Conservation (phyloP, 2,797 vertebrate species). For the Bovichtus variegatus region DNA sequence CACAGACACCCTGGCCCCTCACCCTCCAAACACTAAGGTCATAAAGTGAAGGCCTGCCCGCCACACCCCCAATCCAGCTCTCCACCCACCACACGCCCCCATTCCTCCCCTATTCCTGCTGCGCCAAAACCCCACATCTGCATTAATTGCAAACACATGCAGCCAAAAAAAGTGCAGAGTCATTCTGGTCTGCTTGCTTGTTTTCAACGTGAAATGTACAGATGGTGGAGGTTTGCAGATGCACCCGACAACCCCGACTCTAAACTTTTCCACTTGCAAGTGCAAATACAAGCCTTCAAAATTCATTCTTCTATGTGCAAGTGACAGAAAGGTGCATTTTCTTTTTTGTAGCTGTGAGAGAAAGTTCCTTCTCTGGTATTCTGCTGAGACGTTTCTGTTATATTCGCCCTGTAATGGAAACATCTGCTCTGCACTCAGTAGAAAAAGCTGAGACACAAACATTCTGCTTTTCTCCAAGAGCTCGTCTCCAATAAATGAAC, state of each 20-base stretch:
- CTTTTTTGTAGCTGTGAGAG: neutral
- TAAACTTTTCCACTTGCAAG: conserved; percentile 10
- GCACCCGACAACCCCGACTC: conserved; percentile 35
- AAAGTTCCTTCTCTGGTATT: neutral
- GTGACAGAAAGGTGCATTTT: neutral
- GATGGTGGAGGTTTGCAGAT: neutral
- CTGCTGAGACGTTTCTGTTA: too few species aligned
- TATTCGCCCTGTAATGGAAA: too few species aligned
- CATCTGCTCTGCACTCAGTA: too few species aligned
- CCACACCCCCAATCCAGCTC: neutral
- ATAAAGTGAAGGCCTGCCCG: conserved; percentile 21
- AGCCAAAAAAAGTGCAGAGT: conserved; percentile 76
- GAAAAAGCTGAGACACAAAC: too few species aligned
- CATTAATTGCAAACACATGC: conserved; percentile 81
- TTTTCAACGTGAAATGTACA: neutral
- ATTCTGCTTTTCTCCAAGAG: too few species aligned
- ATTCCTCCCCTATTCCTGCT: neutral
- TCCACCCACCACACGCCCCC: conserved; percentile 11
- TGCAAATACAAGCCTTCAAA: neutral
- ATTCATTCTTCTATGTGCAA: neutral
- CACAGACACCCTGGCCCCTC: conserved; percentile 25
- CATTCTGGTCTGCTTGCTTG: conserved; percentile 66
- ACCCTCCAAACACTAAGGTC: neutral
- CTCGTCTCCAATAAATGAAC: too few species aligned
- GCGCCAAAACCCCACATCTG: conserved; percentile 27